Percentiles rank a stretch among this genome's conserved stretches.
Evolutionary conservation across 2,797 vertebrate species (phyloP).

Genomic region (Arvicola amphibius): DNA sequence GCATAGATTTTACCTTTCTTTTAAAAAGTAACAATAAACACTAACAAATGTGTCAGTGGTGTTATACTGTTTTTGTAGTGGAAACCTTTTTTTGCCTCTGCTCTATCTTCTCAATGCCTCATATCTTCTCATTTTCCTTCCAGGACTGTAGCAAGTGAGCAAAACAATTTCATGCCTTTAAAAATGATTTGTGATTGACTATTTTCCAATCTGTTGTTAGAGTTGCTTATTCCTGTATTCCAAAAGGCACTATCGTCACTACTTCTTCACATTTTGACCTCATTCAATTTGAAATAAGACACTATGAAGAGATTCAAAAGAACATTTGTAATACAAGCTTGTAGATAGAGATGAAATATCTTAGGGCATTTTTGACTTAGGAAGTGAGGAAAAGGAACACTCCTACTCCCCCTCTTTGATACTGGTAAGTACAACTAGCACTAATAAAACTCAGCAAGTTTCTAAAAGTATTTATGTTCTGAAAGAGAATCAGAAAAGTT

Average conservation of each 20-base stretch:
- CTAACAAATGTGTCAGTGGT: conserved; percentile 24
- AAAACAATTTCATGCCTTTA: conserved; percentile 37
- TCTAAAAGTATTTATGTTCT: conserved; percentile 38
- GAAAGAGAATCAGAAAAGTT: conserved; percentile 25
- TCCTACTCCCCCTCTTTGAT: not conserved
- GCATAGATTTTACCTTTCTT: conserved; percentile 43
- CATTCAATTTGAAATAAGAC: conserved; percentile 32
- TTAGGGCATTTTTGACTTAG: not conserved
- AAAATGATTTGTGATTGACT: conserved; percentile 39
- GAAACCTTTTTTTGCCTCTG: conserved; percentile 4
- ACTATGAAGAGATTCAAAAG: conserved; percentile 33
- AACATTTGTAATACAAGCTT: conserved; percentile 32
- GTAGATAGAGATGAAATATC: conserved; percentile 12
- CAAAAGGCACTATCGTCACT: conserved; percentile 6
- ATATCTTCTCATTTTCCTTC: conserved; percentile 21
- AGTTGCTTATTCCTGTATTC: conserved; percentile 16
- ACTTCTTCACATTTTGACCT: conserved; percentile 29
- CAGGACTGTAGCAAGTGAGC: not conserved
- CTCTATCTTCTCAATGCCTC: conserved; percentile 4
- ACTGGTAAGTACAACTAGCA: conserved; percentile 1
- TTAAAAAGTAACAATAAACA: not conserved
- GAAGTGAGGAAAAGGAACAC: not conserved
- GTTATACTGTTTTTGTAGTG: not conserved
- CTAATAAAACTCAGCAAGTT: conserved; percentile 35
- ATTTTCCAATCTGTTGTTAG: conserved; percentile 25